Conservation (phyloP, 2,888 invertebrate genomes). For the Drosophila limbata region DNA sequence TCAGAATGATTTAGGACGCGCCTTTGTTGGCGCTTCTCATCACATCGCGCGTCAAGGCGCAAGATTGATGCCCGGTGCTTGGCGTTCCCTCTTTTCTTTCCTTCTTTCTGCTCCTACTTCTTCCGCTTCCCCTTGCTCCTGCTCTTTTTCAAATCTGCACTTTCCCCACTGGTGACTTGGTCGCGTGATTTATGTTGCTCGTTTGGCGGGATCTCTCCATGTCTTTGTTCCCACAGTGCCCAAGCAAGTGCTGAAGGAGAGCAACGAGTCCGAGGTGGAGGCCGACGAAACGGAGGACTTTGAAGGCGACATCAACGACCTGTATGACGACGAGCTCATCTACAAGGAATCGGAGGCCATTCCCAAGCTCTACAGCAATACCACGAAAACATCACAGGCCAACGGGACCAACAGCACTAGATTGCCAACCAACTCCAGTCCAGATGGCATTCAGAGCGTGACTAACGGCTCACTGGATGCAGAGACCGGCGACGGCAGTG, state of each 20-base stretch:
- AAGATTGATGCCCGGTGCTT: conserved; percentile 50
- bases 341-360: conserved; percentile 87
- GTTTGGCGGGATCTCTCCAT: conserved; percentile 35
- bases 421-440: conserved; percentile 37
- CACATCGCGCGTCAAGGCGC: conserved; percentile 24
- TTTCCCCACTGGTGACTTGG: conserved; percentile 40
- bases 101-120: conserved; percentile 13
- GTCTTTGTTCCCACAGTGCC: conserved; percentile 87
- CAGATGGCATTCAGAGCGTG: conserved; percentile 58
- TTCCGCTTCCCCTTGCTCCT: neutral
- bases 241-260: conserved; percentile 92
- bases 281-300: conserved; percentile 90
- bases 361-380: conserved; percentile 85
- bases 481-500: conserved; percentile 71
- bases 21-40: conserved; percentile 56
- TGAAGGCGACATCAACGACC: conserved; percentile 86
- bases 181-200: conserved; percentile 57
- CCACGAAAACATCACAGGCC: conserved; percentile 68
- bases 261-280: conserved; percentile 92
- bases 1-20: conserved; percentile 59
- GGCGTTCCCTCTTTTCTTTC: conserved; percentile 27
- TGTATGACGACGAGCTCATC: conserved; percentile 87
- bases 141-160: neutral
- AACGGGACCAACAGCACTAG: conserved; percentile 55
- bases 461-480: conserved; percentile 69